A percentile compares a stretch with the other conserved stretches of the same genome.
Evolutionary conservation across 2,888 invertebrate genomes (phyloP).

Genomic region (Alloscopus bannaensis): DNA sequence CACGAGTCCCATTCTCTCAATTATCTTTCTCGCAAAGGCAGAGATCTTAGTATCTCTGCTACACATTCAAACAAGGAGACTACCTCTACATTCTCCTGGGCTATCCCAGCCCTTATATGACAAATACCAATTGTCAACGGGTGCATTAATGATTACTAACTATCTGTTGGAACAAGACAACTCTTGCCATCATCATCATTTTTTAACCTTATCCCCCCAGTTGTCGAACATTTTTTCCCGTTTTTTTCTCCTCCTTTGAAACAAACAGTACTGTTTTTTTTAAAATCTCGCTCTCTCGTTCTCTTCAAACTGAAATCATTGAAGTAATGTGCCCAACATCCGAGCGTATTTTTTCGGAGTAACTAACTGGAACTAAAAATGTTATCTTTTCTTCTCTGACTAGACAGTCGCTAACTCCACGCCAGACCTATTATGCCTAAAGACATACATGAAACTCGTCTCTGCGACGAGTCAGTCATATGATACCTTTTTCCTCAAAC

Average conservation of each 20-base stretch:
- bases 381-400: neutral
- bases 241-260: too few species aligned
- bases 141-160: conserved; percentile 64
- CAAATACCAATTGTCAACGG: conserved; percentile 59
- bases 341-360: neutral
- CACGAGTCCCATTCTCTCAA: too few species aligned
- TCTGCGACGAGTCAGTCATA: neutral
- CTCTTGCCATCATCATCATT: conserved; percentile 41
- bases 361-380: conserved; percentile 10
- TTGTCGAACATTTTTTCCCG: too few species aligned
- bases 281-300: neutral
- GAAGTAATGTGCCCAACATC: neutral
- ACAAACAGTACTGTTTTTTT: neutral
- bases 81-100: too few species aligned
- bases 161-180: conserved; percentile 55
- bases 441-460: neutral
- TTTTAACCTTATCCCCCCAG: conserved; percentile 20
- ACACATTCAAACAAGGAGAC: too few species aligned
- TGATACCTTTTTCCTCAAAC: conserved; percentile 3
- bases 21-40: too few species aligned
- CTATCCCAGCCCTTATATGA: too few species aligned
- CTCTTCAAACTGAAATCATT: neutral
- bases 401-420: neutral
- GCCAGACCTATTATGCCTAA: neutral
- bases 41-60: too few species aligned